Evolutionary conservation across 2,888 invertebrate genomes (phyloP), one percentile per base, ranked within the genome.

Genomic region (Dryocosmus kuriphilus): DNA sequence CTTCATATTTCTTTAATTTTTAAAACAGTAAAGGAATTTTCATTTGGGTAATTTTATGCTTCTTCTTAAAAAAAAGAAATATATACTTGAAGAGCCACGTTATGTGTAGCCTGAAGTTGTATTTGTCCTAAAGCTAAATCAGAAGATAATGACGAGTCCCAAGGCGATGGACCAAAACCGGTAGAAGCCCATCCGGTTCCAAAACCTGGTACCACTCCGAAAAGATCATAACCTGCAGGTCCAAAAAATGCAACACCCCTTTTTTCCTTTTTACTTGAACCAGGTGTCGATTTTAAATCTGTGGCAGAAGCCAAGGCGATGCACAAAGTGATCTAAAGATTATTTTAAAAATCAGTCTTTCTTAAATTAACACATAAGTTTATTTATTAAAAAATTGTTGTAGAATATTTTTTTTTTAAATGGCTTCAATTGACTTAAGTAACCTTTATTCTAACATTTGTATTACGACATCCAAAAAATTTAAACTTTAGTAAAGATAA

Each of bases 41-140:
- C 5, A 7, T 2, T 51, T 51, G 0, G 8, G 2, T n/a, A n/a
- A 7, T n/a, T 51, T n/a, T n/a, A 51, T 51, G 2, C 7, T 51
- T n/a, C 7, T 8, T n/a, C n/a, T 6, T 0, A 2, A n/a, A n/a
- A n/a, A n/a, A 8, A 51, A n/a, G 2, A 51, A 55, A 22, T 32
- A 35, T 71, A 77, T 85, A 91, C 91, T 85, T 91, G 91, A 60
- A 90, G 82, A 62, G 91, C 91, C 4, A 91, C 85, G 73, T 91
- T 86, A 80, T 90, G 91, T 0, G 90, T 88, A 0, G 90, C 91
- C 77, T 91, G 91, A 35, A 87, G 81, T 78, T 91, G 89, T 55
- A 91, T 85, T 74, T 91, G 90, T 5, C 89, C 88, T 1, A 91
- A 82, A 5, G 90, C 88, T 24, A 90, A 76, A 67, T 91, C 91